Percentiles rank a stretch among this genome's conserved stretches.
Evolutionary conservation across 2,113 vertebrate genomes (phyloP).

Genomic region (Climacteris rufus): DNA sequence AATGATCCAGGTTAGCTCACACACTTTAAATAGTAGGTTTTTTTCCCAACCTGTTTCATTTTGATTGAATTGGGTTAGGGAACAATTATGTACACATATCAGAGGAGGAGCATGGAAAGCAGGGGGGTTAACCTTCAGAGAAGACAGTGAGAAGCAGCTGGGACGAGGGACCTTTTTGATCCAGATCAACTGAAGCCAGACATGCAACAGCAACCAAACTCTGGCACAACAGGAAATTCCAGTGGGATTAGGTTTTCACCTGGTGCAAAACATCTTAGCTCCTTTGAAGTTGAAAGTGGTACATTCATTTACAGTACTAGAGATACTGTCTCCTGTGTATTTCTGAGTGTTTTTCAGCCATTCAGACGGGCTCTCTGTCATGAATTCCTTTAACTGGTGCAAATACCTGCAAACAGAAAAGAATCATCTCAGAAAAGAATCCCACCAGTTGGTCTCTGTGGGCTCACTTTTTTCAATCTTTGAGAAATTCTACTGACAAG

Average conservation of each 20-base stretch:
- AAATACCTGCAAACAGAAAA: constrained; percentile 51
- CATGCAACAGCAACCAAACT: not conserved
- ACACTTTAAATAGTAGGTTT: constrained; percentile 21
- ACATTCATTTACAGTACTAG: not conserved
- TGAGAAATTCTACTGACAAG: not conserved
- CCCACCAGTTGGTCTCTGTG: not conserved
- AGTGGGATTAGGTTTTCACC: not conserved
- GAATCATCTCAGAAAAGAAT: constrained; percentile 33
- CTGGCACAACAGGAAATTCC: not conserved
- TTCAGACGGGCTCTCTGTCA: not conserved
- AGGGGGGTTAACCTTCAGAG: not conserved
- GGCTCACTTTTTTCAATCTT: not conserved
- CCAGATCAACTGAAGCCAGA: not conserved
- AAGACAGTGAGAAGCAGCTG: not conserved
- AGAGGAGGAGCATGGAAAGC: not conserved
- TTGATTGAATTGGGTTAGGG: constrained; percentile 60
- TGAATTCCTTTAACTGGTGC: not conserved
- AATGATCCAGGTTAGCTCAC: constrained; percentile 51
- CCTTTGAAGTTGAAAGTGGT: constrained; percentile 26
- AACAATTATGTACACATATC: constrained; percentile 4
- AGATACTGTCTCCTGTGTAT: not conserved
- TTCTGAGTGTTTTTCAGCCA: not conserved
- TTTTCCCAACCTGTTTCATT: constrained; percentile 43
- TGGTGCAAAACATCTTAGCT: not conserved
- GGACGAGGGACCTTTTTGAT: not conserved